phyloP scores from a whole-genome alignment of 2,888 invertebrate species.

The Watsonalla cultraria region DNA sequence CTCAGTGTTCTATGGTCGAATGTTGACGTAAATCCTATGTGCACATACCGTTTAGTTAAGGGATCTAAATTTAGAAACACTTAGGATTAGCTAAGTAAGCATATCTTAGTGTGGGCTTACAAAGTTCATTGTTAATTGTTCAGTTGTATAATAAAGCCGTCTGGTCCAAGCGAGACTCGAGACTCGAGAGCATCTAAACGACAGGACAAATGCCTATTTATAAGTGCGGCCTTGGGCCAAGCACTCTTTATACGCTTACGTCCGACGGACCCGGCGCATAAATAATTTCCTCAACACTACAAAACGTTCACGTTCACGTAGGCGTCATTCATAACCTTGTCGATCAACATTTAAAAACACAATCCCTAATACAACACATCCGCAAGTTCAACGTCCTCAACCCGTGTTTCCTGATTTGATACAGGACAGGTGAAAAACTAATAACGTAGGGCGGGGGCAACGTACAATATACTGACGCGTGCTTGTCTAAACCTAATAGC shows the following conservation, averaged over 20 bases:
- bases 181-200: slow-evolving; percentile 15
- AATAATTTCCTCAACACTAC: slow-evolving; percentile 23
- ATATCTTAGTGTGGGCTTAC: slow-evolving; percentile 5
- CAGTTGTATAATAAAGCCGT: neutral
- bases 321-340: slow-evolving; percentile 27
- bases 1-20: too few species aligned
- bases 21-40: too few species aligned
- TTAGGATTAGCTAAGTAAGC: neutral
- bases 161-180: slow-evolving; percentile 6
- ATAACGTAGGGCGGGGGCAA: slow-evolving; percentile 15
- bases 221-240: slow-evolving; percentile 24
- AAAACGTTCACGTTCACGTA: slow-evolving; percentile 9
- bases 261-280: slow-evolving; percentile 15
- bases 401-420: slow-evolving; percentile 9
- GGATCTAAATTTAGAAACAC: too few species aligned
- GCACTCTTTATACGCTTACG: slow-evolving; percentile 6
- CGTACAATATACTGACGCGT: slow-evolving; percentile 17
- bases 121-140: neutral
- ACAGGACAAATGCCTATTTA: slow-evolving; percentile 24
- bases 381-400: slow-evolving; percentile 15
- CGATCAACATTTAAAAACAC: slow-evolving; percentile 14
- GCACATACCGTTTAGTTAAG: too few species aligned
- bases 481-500: slow-evolving; percentile 10
- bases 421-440: slow-evolving; percentile 8
- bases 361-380: slow-evolving; percentile 6